These are phyloP conservation scores for Aporophyla lueneburgensis DNA, from an alignment of 2,888 invertebrate genomes.

Conservation along the genomic window DNA sequence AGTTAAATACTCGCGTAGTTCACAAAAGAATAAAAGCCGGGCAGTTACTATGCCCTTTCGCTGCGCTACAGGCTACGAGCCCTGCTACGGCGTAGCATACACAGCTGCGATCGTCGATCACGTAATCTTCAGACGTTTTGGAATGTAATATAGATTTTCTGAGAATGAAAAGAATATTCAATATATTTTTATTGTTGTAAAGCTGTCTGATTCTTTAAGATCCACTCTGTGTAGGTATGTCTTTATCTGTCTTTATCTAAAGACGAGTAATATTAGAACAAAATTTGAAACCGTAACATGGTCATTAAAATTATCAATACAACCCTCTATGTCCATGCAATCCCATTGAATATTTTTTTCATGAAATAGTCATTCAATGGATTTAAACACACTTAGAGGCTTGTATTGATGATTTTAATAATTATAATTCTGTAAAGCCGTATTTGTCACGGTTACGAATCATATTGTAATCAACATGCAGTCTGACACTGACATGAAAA, in stretches of 20 bases:
- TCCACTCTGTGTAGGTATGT: background rate
- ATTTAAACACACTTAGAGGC: no score
- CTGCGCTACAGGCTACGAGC: constrained; percentile 10
- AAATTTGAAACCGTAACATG: no score
- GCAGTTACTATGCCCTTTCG: background rate
- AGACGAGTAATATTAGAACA: background rate
- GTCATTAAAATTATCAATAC: no score
- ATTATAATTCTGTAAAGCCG: no score
- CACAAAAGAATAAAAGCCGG: background rate
- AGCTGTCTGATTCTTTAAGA: background rate
- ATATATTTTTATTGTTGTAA: background rate
- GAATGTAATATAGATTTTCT: background rate
- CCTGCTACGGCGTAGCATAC: constrained; percentile 25
- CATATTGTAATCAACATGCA: no score
- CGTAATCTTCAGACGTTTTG: background rate
- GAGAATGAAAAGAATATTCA: background rate
- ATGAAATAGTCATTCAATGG: no score
- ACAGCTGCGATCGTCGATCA: constrained; percentile 1
- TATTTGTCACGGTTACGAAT: no score
- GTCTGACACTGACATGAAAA: no score
- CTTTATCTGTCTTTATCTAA: no score
- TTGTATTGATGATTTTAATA: no score
- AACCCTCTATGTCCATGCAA: no score
- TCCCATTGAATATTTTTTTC: no score
- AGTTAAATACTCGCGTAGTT: background rate